These are phyloP conservation scores for Poecilia wingei DNA, from an alignment of 2,797 vertebrate genomes.

Conservation along the genomic window DNA sequence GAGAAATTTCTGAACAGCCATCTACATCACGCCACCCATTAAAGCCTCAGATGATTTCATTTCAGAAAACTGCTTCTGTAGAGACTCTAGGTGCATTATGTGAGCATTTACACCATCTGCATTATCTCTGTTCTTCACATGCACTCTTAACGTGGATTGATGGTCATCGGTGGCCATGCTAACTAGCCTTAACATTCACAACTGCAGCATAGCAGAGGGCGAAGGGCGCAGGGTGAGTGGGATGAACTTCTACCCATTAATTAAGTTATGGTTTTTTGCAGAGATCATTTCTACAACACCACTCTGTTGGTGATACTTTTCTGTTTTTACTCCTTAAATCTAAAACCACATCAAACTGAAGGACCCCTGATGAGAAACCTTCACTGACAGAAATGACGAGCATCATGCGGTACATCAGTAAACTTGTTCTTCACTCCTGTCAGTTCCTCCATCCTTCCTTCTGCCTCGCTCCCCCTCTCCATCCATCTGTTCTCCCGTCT, in stretches of 20 bases:
- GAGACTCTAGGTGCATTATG: conserved; percentile 32
- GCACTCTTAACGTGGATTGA: too few relatives aligned
- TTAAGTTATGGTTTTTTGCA: not conserved
- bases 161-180: too few relatives aligned
- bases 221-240: too few relatives aligned
- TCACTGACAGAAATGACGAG: not conserved
- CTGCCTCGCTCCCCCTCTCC: conserved; percentile 10
- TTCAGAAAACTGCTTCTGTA: conserved; percentile 36
- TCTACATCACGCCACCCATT: conserved; percentile 65
- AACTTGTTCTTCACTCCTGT: conserved; percentile 8
- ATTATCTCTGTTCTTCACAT: conserved; percentile 14
- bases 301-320: too few relatives aligned
- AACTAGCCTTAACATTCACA: too few relatives aligned
- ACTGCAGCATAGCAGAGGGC: too few relatives aligned
- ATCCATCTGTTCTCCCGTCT: conserved; percentile 58
- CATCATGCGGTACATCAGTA: not conserved
- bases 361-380: not conserved
- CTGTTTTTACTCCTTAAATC: not conserved
- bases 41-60: conserved; percentile 52
- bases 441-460: not conserved
- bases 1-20: conserved; percentile 58
- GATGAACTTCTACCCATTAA: not conserved
- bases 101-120: conserved; percentile 27
- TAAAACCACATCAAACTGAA: not conserved
- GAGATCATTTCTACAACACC: not conserved